Base-by-base conservation (phyloP, 2,113 vertebrate genomes). In the Ictalurus punctatus region DNA sequence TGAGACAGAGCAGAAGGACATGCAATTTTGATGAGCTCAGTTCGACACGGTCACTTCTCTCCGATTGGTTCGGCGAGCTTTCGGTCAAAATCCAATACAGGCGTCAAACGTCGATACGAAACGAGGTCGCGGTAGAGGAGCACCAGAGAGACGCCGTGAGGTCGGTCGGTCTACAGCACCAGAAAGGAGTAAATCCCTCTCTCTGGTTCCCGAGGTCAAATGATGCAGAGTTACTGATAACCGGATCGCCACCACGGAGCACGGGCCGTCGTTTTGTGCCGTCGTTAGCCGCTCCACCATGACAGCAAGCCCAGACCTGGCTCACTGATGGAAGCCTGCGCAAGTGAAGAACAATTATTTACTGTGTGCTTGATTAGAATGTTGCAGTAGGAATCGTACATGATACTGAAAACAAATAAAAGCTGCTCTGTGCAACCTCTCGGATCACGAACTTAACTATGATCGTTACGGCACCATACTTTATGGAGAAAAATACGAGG, bases 241-340 rank as follows among this genome's bases (percentile, higher is more conserved):
- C 27, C 54, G 0, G 7, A 5, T 61, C 80, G 23, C 0, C 27
- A 30, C 13, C 21, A 44, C 19, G 6, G 74, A 63, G 14, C 25
- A 16, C 34, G 2, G 21, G 1, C 9, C 9, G 16, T 52, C 0
- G 23, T 8, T 25, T 63, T 10, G 25, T 10, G 25, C 25, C 1
- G 2, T n/a, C 0, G 87, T 88, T 95, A 96, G 86, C 63, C 96
- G 94, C 94, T 96, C 96, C 96, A 96, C 96, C 96, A 96, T 0
- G 95, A 96, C 88, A 96, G 92, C 30, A 96, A 92, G 44, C 96
- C 96, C 81, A 96, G 92, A 0, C 96, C 96, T 0, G 96, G 94
- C 83, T 96, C 96, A 90, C 94, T 95, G 85, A 96, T 95, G 82
- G 95, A 95, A 9, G 93, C 96, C 96, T 96, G 92, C 14, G 5